Base-by-base conservation (phyloP, 2,113 vertebrate species). In the Trichechus manatus region DNA sequence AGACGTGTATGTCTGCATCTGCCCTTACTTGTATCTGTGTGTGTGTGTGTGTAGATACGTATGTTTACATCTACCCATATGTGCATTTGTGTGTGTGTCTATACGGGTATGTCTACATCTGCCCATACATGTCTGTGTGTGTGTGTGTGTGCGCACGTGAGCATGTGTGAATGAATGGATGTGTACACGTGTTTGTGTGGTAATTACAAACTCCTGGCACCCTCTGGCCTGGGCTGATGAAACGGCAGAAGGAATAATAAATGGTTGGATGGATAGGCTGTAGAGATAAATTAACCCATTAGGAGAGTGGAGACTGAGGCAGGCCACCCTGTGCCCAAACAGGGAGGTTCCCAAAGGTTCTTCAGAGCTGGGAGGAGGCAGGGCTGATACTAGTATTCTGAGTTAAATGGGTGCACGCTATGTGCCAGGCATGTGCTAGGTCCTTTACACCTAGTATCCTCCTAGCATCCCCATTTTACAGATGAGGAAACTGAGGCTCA, bases 311-410 rank as follows among this genome's bases (percentile, higher is more conserved):
- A 42, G 36, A 13, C 31, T 9, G 22, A 29, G 59, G 59, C 72
- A 25, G 87, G 83, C 42, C 5, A 42, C 27, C 63, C 83, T 1
- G 0, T 59, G 20, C 74, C 42, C 6, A 2, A 72, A 66, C 0
- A 0, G 61, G 20, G 14, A 42, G 47, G 25, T 36, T 5, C 1
- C 1, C 7, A 1, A 9, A 0, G 0, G 33, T 9, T 36, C 20
- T 25, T 25, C 1, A 20, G 39, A 8, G 47, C 79, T 1, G 63
- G 22, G 59, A 29, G 11, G 33, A 8, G 22, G 19, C 13, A 1
- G 36, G 1, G 8, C 15, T 23, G 25, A 14, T 17, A 17, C 44
- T 1, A 0, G 8, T 42, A 2, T 27, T 9, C 1, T 6, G 77
- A 23, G 5, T 10, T 29, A 17, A n/a, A 0, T 1, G 39, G n/a